Base-by-base conservation (phyloP, 1,140 invertebrate genomes). In the Scylla paramamosain region DNA sequence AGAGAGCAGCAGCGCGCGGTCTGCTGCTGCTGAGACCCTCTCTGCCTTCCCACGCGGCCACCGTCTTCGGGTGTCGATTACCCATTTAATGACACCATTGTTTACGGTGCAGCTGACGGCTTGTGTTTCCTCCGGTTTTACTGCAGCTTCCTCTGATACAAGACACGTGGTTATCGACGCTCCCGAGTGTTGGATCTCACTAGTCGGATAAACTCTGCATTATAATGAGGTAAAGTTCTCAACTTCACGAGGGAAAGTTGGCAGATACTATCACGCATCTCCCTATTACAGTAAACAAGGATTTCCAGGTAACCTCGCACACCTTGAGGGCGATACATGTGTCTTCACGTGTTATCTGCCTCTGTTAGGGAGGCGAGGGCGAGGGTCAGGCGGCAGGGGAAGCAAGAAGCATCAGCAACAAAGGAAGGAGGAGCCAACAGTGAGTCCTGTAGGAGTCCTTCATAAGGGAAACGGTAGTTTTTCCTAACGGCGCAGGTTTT, bases 21-120 rank as follows among this genome's bases (percentile, higher is more conserved):
- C 87, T 46, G 20, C 20, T 31, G 45, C n/a, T 39, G 39, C 39
- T 1, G 39, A 39, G 86, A 29, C 25, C 46, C 88, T 32, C 31
- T 8, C 88, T 32, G 88, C 31, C 88, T 90, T 46, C 45, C 48
- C 88, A 48, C 67, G 67, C 67, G 67, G 67, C 67, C 25, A 77
- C 20, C 20, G 6, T 7, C n/a, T n/a, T n/a, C 12, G n/a, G 67
- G 67, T 77, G 67, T 25, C 67, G 20, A 7, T 77, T 77, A 77
- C 20, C 67, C 67, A 77, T 77, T 77, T 77, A 25, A n/a, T 77
- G 67, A 25, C 6, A 77, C 67, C 6, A n/a, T 77, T 77, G n/a
- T 77, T 77, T 77, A 77, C 67, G 67, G 67, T 77, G 12, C 67
- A 20, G 16, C 25, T n/a, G 67, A 77, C 6, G 20, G 16, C 16